phyloP scores from a whole-genome alignment of 2,113 vertebrate species.

The Plecotus auritus region DNA sequence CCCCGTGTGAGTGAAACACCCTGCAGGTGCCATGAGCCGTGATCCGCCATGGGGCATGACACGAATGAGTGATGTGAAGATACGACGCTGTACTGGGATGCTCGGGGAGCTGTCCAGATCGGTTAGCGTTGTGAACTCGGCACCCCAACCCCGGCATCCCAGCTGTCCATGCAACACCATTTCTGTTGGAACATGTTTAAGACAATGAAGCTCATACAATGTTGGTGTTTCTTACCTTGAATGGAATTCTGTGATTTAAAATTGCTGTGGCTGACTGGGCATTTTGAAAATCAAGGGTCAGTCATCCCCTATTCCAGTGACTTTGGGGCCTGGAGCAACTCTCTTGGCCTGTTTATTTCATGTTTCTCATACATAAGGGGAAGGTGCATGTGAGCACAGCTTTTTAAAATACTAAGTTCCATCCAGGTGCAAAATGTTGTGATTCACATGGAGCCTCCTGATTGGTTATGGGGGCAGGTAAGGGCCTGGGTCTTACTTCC shows the following conservation, averaged over 20 bases:
- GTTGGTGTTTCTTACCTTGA: background rate
- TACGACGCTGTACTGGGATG: accelerated
- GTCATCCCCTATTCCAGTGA: background rate
- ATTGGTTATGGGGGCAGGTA: background rate
- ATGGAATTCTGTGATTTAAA: background rate
- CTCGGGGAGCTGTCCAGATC: accelerated
- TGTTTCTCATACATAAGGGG: background rate
- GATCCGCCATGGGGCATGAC: accelerated
- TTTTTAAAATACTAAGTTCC: background rate
- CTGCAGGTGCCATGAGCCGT: too few relatives aligned
- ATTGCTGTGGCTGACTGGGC: background rate
- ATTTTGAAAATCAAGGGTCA: background rate
- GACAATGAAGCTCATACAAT: background rate
- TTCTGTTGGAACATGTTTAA: background rate
- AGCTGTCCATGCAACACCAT: background rate
- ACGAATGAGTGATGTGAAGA: background rate
- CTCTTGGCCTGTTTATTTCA: background rate
- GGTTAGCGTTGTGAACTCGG: background rate
- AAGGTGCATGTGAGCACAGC: background rate
- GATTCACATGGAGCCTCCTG: background rate
- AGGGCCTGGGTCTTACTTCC: background rate
- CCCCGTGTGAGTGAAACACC: background rate
- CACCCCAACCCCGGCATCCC: background rate
- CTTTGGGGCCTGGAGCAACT: background rate
- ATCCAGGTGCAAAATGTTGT: background rate